Evolutionary conservation across 2,797 vertebrate species (phyloP), one percentile per base, ranked within the genome.

Genomic region (Spinus pinus): DNA sequence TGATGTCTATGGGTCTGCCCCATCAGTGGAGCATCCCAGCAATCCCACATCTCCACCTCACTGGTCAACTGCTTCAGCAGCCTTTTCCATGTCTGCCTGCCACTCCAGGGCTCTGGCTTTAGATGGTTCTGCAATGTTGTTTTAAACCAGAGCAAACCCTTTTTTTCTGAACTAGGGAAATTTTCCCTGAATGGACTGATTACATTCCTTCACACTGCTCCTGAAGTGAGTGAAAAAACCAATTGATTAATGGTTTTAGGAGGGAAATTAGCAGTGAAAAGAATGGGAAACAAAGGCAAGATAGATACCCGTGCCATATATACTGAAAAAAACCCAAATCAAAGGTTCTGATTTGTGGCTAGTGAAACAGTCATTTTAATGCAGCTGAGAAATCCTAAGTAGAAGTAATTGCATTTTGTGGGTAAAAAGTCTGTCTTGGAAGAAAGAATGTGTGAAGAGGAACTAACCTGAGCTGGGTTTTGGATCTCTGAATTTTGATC

Each of bases 41-140:
- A 81, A 22, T 4, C 6, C 9, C 24, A 24, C 0, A 2, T 50
- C 20, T 84, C 35, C 24, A 19, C 37, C 51, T 51, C 3, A 0
- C 23, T 33, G 31, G 11, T 42, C 41, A 69, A 54, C 16, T 39
- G 28, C 33, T 58, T 84, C 1, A 1, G 42, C 15, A n/a, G 19
- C 47, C 27, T 16, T 77, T 79, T 62, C 13, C 19, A 56, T 2
- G 1, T 44, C 31, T 80, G 17, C 22, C 42, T 85, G 49, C 33
- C 10, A 31, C 7, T 2, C 27, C 18, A 30, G 42, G 24, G 37
- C 27, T 94, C 54, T 81, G 50, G 42, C 60, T 87, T 74, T 41
- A 54, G 27, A 21, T 33, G 7, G 19, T 23, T 88, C 42, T 86
- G 27, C 12, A 37, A 12, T 14, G 27, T 14, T 69, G 7, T 46